Evolutionary conservation across 2,113 vertebrate genomes (phyloP).

Genomic region (Brachionichthys hirsutus): DNA sequence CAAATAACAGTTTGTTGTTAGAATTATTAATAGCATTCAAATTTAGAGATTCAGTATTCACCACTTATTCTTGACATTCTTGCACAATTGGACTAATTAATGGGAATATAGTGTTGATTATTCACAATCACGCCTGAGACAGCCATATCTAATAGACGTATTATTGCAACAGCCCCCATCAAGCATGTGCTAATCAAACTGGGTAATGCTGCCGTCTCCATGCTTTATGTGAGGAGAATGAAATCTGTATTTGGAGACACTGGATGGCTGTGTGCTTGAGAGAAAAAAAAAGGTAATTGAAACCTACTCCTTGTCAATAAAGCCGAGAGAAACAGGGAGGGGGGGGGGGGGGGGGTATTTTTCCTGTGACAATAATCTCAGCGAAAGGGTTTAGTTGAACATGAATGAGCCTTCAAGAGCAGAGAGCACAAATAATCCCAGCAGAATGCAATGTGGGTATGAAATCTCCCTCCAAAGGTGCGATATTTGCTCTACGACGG

Average conservation of each 20-base stretch:
- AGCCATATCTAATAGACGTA: constrained; percentile 19
- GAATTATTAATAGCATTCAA: constrained; percentile 45
- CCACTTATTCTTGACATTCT: constrained; percentile 39
- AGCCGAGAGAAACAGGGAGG: not conserved
- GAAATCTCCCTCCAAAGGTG: constrained; percentile 35
- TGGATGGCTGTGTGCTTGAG: not conserved
- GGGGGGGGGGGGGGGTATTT: not conserved
- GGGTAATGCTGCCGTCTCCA: not conserved
- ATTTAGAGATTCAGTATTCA: constrained; percentile 28
- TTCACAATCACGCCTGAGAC: not conserved
- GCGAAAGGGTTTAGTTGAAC: constrained; percentile 17
- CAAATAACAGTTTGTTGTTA: constrained; percentile 3
- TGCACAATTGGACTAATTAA: constrained; percentile 28
- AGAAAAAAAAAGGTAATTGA: constrained; percentile 27
- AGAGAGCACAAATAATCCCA: constrained; percentile 26
- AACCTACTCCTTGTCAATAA: constrained; percentile 16
- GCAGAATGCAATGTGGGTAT: constrained; percentile 27
- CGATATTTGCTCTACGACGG: constrained; percentile 25
- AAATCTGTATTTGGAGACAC: constrained; percentile 28
- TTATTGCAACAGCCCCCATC: constrained; percentile 12
- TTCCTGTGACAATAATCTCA: constrained; percentile 21
- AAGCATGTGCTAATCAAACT: constrained; percentile 35
- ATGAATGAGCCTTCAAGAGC: constrained; percentile 18
- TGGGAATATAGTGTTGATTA: constrained; percentile 3
- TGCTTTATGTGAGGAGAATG: constrained; percentile 25